phyloP scores from a whole-genome alignment of 2,888 invertebrate species.

The Ditylenchus weischeri region DNA sequence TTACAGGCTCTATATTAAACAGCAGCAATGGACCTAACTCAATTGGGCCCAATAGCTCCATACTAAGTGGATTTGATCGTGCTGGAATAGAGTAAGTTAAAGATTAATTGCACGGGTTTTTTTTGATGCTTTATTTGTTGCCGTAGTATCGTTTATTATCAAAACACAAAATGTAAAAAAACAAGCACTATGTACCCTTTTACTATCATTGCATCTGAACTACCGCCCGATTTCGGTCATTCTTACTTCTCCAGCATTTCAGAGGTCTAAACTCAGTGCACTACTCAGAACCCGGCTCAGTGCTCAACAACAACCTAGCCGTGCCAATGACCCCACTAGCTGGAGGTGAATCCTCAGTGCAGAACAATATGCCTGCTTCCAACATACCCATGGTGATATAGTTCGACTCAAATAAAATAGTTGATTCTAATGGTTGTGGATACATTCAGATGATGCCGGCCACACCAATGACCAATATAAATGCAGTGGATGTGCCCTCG shows the following conservation, averaged over 20 bases:
- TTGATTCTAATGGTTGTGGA: no score
- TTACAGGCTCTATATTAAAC: constrained; percentile 33
- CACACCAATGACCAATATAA: constrained; percentile 43
- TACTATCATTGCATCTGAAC: no score
- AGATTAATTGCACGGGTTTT: no score
- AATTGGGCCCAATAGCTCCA: constrained; percentile 11
- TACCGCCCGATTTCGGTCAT: no score
- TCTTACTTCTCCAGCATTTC: not conserved
- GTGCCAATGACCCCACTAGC: constrained; percentile 57
- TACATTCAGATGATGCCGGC: constrained; percentile 32
- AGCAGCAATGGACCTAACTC: constrained; percentile 40
- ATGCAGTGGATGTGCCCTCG: constrained; percentile 54
- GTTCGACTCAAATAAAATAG: no score
- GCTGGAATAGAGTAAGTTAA: constrained; percentile 4
- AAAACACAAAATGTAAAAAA: no score
- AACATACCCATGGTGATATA: constrained; percentile 7
- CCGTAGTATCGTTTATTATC: not conserved
- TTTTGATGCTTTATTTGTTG: not conserved
- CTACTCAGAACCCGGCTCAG: constrained; percentile 32
- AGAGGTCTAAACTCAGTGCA: constrained; percentile 13
- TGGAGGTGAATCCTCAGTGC: constrained; percentile 20
- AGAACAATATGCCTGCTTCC: constrained; percentile 8
- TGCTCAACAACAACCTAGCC: constrained; percentile 34
- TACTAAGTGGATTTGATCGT: constrained; percentile 12
- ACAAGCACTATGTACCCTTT: no score